Evolutionary conservation across 2,113 vertebrate genomes (phyloP).

Genomic region (Acanthochromis polyacanthus): DNA sequence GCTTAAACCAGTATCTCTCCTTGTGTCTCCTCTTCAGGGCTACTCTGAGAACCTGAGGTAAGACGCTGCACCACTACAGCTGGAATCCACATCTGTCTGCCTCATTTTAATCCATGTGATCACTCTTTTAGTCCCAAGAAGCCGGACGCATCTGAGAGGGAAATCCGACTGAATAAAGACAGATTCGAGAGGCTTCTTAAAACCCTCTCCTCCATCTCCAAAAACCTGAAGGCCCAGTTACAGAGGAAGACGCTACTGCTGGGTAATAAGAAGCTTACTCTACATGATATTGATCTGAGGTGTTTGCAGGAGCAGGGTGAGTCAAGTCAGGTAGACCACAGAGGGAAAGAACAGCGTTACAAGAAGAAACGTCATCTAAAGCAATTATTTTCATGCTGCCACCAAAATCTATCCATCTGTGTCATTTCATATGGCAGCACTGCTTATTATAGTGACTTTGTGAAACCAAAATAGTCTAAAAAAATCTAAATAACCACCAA

Average conservation of each 20-base stretch:
- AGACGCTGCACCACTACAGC: background rate
- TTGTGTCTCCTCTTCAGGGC: conserved; percentile 62
- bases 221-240: conserved; percentile 75
- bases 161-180: conserved; percentile 75
- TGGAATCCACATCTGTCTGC: too few relatives aligned
- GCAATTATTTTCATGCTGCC: too few relatives aligned
- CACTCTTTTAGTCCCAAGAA: conserved; percentile 71
- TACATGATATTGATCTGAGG: background rate
- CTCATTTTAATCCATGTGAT: background rate
- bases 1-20: conserved; percentile 18
- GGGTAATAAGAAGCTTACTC: conserved; percentile 53
- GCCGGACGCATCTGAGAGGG: conserved; percentile 57
- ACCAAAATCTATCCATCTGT: too few relatives aligned
- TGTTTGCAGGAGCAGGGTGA: background rate
- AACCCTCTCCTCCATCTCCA: conserved; percentile 74
- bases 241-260: conserved; percentile 81
- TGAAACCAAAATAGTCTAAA: too few relatives aligned
- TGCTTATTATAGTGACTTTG: too few relatives aligned
- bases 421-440: too few relatives aligned
- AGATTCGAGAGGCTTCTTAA: conserved; percentile 79
- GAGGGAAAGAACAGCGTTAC: background rate
- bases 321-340: too few relatives aligned
- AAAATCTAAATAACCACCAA: too few relatives aligned
- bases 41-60: conserved; percentile 71
- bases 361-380: too few relatives aligned